These are phyloP conservation scores for Bellardia bayeri DNA, from an alignment of 2,888 invertebrate species.

Conservation along the genomic window DNA sequence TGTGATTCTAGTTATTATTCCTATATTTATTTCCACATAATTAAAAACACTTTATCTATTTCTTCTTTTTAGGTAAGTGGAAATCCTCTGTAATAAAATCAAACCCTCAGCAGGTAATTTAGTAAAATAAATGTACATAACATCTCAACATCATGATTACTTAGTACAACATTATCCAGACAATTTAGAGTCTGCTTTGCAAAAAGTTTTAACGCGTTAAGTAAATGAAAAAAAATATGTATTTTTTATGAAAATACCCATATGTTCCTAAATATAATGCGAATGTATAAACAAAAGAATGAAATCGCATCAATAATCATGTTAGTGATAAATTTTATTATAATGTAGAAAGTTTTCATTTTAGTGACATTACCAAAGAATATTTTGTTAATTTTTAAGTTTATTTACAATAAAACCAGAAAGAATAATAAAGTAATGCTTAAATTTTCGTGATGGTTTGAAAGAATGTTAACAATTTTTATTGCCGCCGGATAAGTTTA, in stretches of 20 bases:
- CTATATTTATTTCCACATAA: not conserved
- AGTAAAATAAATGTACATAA: not conserved
- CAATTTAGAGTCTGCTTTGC: not conserved
- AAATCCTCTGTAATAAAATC: not conserved
- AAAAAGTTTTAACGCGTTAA: not conserved
- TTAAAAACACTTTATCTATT: not conserved
- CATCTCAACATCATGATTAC: not conserved
- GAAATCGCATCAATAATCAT: not conserved
- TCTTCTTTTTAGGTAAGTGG: conserved; percentile 7
- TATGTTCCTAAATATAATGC: not conserved
- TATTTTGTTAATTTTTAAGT: too few relatives aligned
- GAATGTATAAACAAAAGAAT: not conserved
- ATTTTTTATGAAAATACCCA: not conserved
- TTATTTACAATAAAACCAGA: too few relatives aligned
- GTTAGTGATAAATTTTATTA: not conserved
- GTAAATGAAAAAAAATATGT: not conserved
- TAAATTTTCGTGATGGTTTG: too few relatives aligned
- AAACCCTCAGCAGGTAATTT: not conserved
- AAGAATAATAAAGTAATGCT: too few relatives aligned
- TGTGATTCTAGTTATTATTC: not conserved
- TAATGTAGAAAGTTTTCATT: not conserved
- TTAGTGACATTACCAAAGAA: not conserved
- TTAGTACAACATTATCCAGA: not conserved
- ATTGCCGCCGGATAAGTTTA: too few relatives aligned
- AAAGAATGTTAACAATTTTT: too few relatives aligned